Evolutionary conservation across 1,140 invertebrate species (phyloP).

Genomic region (Oedothorax gibbosus): DNA sequence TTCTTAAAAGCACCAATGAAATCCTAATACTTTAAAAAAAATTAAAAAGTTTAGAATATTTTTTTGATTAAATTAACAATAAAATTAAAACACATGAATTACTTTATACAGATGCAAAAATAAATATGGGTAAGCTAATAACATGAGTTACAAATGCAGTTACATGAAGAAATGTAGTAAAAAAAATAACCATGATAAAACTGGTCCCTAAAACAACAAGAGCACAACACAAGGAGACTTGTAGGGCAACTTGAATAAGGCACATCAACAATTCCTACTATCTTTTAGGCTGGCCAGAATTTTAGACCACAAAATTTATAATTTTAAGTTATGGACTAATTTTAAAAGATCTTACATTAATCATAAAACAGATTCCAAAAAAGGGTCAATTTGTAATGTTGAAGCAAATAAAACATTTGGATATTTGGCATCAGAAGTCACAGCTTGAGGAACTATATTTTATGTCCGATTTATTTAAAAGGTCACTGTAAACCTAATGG

Average conservation of each 20-base stretch:
- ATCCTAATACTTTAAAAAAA: conserved; percentile 48
- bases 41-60: conserved; percentile 43
- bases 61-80: conserved; percentile 46
- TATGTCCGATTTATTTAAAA: no score
- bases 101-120: conserved; percentile 55
- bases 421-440: no score
- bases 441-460: no score
- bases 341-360: no score
- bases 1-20: conserved; percentile 59
- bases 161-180: conserved; percentile 30
- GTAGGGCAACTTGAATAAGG: conserved; percentile 37
- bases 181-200: conserved; percentile 43
- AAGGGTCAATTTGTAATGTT: no score
- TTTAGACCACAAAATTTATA: no score
- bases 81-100: conserved; percentile 48
- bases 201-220: conserved; percentile 22
- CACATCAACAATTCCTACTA: conserved; percentile 23
- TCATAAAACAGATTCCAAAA: no score
- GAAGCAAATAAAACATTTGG: no score
- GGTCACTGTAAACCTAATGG: no score
- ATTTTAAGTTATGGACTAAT: no score
- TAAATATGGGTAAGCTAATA: conserved; percentile 49
- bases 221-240: conserved; percentile 12
- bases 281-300: no score
- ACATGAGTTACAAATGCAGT: conserved; percentile 54